A percentile compares a stretch with the other conserved stretches of the same genome.
phyloP scores from a whole-genome alignment of 2,888 invertebrate genomes.

The Phyto melanocephala region DNA sequence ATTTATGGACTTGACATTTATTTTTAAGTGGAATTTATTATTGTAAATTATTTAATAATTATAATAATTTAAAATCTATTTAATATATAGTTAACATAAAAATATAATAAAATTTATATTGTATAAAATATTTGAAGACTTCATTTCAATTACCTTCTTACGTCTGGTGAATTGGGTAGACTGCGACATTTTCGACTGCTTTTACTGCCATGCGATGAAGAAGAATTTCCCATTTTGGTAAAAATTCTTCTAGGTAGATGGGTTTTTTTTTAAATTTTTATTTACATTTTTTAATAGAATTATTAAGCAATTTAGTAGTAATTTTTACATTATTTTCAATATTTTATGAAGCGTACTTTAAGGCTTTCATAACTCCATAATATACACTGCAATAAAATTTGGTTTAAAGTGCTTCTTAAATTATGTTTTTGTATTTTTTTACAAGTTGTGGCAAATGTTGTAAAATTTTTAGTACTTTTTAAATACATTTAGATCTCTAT shows the following conservation, averaged over 20 bases:
- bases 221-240: constrained; percentile 77
- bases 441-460: not conserved
- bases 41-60: not conserved
- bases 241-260: not conserved
- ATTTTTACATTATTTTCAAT: not conserved
- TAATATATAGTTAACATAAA: no score
- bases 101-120: not conserved
- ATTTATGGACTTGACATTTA: constrained; percentile 20
- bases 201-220: constrained; percentile 75
- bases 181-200: constrained; percentile 81
- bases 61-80: not conserved
- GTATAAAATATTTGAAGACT: not conserved
- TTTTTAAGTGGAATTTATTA: not conserved
- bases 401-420: no score
- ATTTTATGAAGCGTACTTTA: not conserved
- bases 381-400: no score
- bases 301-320: not conserved
- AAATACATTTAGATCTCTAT: not conserved
- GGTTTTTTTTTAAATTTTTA: no score
- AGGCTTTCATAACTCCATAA: not conserved
- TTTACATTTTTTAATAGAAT: not conserved
- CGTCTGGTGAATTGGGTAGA: constrained; percentile 88
- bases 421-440: no score
- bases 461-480: not conserved
- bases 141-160: constrained; percentile 82